Percentiles rank a stretch among this genome's conserved stretches.
Conservation (phyloP, 1,140 invertebrate genomes). For the Drosophila pruinosa region DNA sequence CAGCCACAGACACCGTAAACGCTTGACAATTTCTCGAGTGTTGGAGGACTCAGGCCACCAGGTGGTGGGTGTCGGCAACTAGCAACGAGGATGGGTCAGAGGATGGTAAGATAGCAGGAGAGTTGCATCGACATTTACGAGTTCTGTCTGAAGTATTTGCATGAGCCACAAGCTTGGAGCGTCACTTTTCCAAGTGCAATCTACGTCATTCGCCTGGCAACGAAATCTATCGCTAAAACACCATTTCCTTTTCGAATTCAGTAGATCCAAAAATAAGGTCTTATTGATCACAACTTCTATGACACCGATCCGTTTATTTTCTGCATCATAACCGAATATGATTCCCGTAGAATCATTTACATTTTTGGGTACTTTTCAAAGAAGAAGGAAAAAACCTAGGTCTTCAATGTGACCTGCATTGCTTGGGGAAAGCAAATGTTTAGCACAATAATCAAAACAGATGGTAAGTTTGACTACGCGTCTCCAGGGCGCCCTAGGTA, state of each 20-base stretch:
- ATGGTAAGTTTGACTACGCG: no score
- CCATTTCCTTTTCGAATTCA: conserved; percentile 99
- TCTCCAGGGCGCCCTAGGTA: no score
- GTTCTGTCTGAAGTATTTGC: conserved; percentile 98
- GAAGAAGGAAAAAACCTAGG: conserved; percentile 99
- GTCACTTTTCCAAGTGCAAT: conserved; percentile 97
- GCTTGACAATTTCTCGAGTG: conserved; percentile 39
- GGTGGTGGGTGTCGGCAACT: neutral
- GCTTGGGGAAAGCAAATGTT: no score
- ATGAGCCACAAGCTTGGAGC: conserved; percentile 97
- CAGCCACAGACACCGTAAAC: conserved; percentile 10
- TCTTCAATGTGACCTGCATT: conserved; percentile 99
- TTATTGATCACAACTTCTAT: conserved; percentile 99
- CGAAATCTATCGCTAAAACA: conserved; percentile 98
- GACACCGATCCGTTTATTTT: conserved; percentile 99
- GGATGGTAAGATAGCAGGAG: conserved; percentile 86
- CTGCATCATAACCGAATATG: conserved; percentile 98
- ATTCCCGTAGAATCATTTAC: conserved; percentile 93
- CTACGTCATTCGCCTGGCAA: conserved; percentile 98
- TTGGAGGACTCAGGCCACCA: conserved; percentile 16
- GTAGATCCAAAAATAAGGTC: conserved; percentile 98
- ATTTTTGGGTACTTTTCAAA: conserved; percentile 99
- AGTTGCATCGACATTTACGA: conserved; percentile 99
- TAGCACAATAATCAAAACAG: no score
- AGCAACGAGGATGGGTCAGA: conserved; percentile 84